Conservation (phyloP, 2,888 invertebrate species). For the Drosophila borealis region DNA sequence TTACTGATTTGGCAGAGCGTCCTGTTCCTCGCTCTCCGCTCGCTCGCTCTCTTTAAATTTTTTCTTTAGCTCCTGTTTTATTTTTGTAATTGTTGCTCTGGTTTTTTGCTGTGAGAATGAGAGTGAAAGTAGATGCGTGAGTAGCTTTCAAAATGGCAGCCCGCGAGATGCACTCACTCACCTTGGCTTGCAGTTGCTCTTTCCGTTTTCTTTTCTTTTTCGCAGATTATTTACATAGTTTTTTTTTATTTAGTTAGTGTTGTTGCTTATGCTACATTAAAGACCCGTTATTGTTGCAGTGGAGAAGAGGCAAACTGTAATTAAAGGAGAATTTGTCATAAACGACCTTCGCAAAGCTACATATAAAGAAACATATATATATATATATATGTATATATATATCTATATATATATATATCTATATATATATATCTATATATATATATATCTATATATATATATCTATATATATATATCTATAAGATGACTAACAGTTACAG, state of each 20-base stretch:
- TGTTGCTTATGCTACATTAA: conserved; percentile 63
- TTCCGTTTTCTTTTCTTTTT: conserved; percentile 8
- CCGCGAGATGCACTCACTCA: conserved; percentile 35
- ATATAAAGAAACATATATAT: not conserved
- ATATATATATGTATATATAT: not conserved
- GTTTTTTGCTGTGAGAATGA: conserved; percentile 49
- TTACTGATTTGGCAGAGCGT: conserved; percentile 8
- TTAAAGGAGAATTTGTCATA: conserved; percentile 23
- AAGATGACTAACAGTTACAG: conserved; percentile 24
- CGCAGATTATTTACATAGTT: conserved; percentile 55
- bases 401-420: not conserved
- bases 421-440: not conserved
- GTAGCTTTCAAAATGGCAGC: conserved; percentile 34
- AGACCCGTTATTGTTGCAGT: conserved; percentile 71
- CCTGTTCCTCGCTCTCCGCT: not conserved
- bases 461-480: conserved; percentile 1
- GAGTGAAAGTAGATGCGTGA: conserved; percentile 49
- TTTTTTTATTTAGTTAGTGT: conserved; percentile 38
- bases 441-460: not conserved
- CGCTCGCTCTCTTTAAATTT: not conserved
- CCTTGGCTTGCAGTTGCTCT: conserved; percentile 47
- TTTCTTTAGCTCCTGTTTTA: conserved; percentile 9
- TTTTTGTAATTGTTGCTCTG: conserved; percentile 9
- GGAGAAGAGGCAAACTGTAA: conserved; percentile 59
- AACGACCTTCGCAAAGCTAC: conserved; percentile 41